A percentile compares a stretch with the other conserved stretches of the same genome.
phyloP scores from a whole-genome alignment of 2,888 invertebrate genomes.

The Brachypalpus laphriformis region DNA sequence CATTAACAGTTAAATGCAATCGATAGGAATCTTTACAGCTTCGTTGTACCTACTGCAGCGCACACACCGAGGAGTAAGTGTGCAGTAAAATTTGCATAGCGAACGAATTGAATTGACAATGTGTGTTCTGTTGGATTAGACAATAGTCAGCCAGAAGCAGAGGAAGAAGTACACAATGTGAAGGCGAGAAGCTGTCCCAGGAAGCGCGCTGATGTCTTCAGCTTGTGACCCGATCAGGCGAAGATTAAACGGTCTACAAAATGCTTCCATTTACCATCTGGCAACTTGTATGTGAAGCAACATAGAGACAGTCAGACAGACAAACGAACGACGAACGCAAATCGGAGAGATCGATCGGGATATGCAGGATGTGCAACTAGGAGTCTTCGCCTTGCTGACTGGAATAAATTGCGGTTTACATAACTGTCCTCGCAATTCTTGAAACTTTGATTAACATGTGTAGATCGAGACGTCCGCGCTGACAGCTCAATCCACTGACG shows the following conservation, averaged over 20 bases:
- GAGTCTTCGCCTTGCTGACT: slow-evolving; percentile 31
- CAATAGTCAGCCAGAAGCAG: slow-evolving; percentile 49
- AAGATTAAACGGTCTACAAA: slow-evolving; percentile 73
- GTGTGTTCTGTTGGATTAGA: slow-evolving; percentile 61
- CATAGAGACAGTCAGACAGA: slow-evolving; percentile 32
- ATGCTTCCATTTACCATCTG: slow-evolving; percentile 67
- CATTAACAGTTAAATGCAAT: slow-evolving; percentile 74
- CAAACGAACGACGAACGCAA: slow-evolving; percentile 57
- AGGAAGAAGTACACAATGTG: slow-evolving; percentile 21
- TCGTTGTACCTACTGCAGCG: slow-evolving; percentile 41
- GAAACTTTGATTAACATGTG: slow-evolving; percentile 74
- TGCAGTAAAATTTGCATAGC: slow-evolving; percentile 68
- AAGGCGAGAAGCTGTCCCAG: slow-evolving; percentile 63
- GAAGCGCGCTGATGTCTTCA: slow-evolving; percentile 40
- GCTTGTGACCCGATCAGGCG: slow-evolving; percentile 68
- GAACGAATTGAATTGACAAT: slow-evolving; percentile 72
- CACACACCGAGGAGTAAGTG: slow-evolving; percentile 29
- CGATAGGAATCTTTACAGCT: slow-evolving; percentile 73
- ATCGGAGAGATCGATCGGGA: slow-evolving; percentile 69
- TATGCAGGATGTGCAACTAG: slow-evolving; percentile 65
- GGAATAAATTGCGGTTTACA: slow-evolving; percentile 73
- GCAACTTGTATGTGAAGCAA: slow-evolving; percentile 32
- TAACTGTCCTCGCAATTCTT: slow-evolving; percentile 73
- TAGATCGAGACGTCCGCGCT: slow-evolving; percentile 72
- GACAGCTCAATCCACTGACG: slow-evolving; percentile 74